Base-by-base conservation (phyloP, 1,140 invertebrate species). In the Zaprionus inermis region DNA sequence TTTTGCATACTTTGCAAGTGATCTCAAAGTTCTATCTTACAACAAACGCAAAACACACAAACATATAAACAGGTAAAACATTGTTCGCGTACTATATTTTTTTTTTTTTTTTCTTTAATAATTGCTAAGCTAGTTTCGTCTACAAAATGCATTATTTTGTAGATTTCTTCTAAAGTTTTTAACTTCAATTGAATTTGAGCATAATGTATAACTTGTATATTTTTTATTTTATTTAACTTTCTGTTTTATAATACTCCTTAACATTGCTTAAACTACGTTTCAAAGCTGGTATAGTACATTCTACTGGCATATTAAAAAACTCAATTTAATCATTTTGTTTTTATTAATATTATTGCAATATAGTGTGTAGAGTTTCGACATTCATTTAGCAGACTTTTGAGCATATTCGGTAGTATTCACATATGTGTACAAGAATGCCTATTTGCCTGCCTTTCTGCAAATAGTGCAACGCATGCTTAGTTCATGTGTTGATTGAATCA, bases 21-120 rank as follows among this genome's bases (percentile, higher is more conserved):
- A 59, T 60, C 14, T 36, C 2, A 11, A 55, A 55, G 65, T 67
- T 9, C 30, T 51, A 12, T 24, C 41, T 20, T 32, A 30, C 18
- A 16, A 18, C 12, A 32, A 51, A 64, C n/a, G 18, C 11, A 22
- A 32, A 7, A 20, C 2, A 44, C 12, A 56, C 44, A 16, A 16
- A 65, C 30, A 65, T 30, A 65, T 32, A 44, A 56, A 46, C 63
- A 65, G 63, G 63, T 65, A n/a, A n/a, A n/a, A n/a, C n/a, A n/a
- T 65, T 14, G 63, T 32, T 32, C 5, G 7, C 9, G 5, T 32
- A 32, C 3, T 6, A 32, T 32, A 32, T 32, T 32, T 6, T n/a
- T 30, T 46, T 46, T 59, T 11, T 44, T 24, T 9, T 3, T 38
- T 38, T 38, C 3, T 11, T 14, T 38, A 38, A n/a, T n/a, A 3